A percentile compares a stretch with the other conserved stretches of the same genome.
Evolutionary conservation across 2,113 vertebrate species (phyloP).

Genomic region (Austrofundulus limnaeus): DNA sequence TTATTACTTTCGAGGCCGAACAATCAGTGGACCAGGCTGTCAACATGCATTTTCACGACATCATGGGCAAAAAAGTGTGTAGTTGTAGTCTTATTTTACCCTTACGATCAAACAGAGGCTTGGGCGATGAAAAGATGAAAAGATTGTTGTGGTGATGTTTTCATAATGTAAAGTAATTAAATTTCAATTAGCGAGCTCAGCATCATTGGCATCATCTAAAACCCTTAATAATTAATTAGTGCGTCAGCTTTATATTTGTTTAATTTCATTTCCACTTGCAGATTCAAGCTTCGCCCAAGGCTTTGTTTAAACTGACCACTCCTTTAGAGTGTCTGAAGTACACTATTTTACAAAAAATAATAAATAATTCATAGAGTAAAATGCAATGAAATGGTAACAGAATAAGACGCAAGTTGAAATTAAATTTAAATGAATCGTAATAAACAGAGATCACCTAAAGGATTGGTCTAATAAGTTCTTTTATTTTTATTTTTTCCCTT

Average conservation of each 20-base stretch:
- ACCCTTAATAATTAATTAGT: slow-evolving; percentile 4
- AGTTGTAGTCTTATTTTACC: slow-evolving; percentile 99
- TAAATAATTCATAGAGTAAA: neutral
- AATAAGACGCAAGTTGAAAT: neutral
- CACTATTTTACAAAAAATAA: neutral
- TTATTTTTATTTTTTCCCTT: slow-evolving; percentile 17
- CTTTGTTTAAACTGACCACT: slow-evolving; percentile 93
- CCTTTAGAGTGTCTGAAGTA: slow-evolving; percentile 89
- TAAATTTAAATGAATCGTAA: neutral
- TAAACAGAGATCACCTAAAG: slow-evolving; percentile 85
- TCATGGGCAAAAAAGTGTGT: slow-evolving; percentile 99
- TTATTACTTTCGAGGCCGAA: slow-evolving; percentile 99
- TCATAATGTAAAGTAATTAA: neutral
- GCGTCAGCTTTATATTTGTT: neutral
- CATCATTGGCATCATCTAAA: slow-evolving; percentile 2
- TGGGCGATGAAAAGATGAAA: slow-evolving; percentile 81
- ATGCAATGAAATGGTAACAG: neutral
- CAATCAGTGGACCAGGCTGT: slow-evolving; percentile 99
- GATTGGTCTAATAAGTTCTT: slow-evolving; percentile 86
- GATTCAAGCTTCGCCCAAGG: slow-evolving; percentile 86
- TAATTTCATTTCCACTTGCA: slow-evolving; percentile 22
- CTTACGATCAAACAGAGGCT: slow-evolving; percentile 96
- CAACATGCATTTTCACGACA: slow-evolving; percentile 99
- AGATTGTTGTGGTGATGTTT: slow-evolving; percentile 22
- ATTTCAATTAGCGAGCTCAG: slow-evolving; percentile 10